Evolutionary conservation across 1,140 invertebrate species (phyloP).

Genomic region (Apis dorsata): DNA sequence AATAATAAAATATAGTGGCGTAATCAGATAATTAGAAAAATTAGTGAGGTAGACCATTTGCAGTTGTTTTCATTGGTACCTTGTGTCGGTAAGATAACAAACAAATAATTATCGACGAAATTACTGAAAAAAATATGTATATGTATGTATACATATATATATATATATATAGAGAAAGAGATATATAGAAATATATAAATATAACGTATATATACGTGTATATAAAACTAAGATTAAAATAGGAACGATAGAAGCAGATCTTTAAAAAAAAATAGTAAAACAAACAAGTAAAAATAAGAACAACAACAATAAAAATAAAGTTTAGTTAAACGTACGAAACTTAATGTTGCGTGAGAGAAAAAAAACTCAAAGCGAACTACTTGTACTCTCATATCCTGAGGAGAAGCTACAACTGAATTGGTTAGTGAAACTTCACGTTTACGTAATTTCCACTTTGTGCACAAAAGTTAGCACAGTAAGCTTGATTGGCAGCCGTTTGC

Average conservation of each 20-base stretch:
- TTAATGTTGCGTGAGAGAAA: constrained; percentile 51
- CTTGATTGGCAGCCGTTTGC: constrained; percentile 67
- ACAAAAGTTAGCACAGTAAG: constrained; percentile 68
- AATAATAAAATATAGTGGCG: constrained; percentile 38
- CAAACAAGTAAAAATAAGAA: constrained; percentile 31
- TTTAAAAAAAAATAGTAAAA: constrained; percentile 32
- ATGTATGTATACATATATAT: background rate
- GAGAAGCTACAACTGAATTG: constrained; percentile 51
- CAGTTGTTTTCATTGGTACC: constrained; percentile 31
- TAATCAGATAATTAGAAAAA: constrained; percentile 40
- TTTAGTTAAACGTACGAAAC: constrained; percentile 53
- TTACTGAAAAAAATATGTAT: background rate
- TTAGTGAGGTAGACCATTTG: constrained; percentile 52
- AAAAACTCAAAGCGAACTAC: constrained; percentile 60
- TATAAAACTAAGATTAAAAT: constrained; percentile 27
- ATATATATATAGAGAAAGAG: background rate
- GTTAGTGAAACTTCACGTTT: constrained; percentile 66
- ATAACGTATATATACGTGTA: background rate
- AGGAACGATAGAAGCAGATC: constrained; percentile 26
- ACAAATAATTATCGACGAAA: background rate
- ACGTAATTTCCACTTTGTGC: constrained; percentile 66
- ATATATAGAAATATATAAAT: background rate
- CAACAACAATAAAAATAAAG: constrained; percentile 41
- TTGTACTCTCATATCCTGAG: constrained; percentile 46
- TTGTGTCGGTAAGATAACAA: background rate